A percentile compares a stretch with the other conserved stretches of the same genome.
phyloP scores from a whole-genome alignment of 2,797 vertebrate genomes.

The Crotalus adamanteus region DNA sequence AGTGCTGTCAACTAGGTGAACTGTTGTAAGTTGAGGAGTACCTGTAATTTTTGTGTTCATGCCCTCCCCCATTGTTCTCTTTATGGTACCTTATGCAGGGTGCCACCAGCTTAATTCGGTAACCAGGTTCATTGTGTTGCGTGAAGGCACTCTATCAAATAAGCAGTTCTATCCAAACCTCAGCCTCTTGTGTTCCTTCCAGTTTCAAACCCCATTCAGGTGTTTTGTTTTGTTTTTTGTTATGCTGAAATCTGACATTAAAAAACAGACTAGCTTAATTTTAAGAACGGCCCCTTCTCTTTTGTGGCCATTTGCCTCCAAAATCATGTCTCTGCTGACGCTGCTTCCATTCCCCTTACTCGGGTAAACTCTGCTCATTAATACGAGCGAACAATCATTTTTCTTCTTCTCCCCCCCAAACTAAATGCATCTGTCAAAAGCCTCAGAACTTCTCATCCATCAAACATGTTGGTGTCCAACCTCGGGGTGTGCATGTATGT shows the following conservation, averaged over 20 bases:
- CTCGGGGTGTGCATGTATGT: not conserved
- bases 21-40: too few relatives aligned
- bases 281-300: constrained; percentile 1
- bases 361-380: constrained; percentile 55
- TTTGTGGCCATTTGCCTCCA: constrained; percentile 48
- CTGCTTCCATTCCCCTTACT: constrained; percentile 47
- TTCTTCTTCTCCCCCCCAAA: not conserved
- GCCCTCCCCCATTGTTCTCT: too few relatives aligned
- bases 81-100: too few relatives aligned
- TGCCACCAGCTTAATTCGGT: too few relatives aligned
- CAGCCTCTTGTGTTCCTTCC: not conserved
- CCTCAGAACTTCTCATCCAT: constrained; percentile 60
- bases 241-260: not conserved
- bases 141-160: not conserved
- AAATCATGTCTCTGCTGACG: constrained; percentile 18
- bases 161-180: not conserved
- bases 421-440: constrained; percentile 60
- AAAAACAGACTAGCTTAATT: constrained; percentile 4
- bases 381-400: constrained; percentile 41
- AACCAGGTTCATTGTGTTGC: not conserved
- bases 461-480: constrained; percentile 18
- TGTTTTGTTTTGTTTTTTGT: not conserved
- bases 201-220: too few relatives aligned
- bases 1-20: too few relatives aligned
- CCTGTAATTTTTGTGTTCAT: too few relatives aligned